Conservation (phyloP, 2,888 invertebrate species). For the Oscheius sp. region DNA sequence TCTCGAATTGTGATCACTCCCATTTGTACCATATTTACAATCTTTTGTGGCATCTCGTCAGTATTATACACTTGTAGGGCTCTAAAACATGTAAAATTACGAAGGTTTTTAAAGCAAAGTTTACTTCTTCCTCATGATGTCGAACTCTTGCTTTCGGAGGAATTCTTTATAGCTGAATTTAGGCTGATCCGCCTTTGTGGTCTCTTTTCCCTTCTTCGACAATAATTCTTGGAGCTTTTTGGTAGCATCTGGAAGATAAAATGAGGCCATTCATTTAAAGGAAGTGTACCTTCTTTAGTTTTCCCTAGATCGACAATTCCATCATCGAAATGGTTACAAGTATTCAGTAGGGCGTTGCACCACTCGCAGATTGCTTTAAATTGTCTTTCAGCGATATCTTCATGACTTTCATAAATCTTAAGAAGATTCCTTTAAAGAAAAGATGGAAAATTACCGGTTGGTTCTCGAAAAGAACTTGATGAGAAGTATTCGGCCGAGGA, state of each 20-base stretch:
- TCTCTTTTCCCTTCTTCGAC: constrained; percentile 5
- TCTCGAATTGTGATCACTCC: constrained; percentile 21
- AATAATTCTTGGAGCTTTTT: constrained; percentile 32
- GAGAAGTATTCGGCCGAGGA: not conserved
- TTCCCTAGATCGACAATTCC: constrained; percentile 46
- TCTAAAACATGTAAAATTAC: not conserved
- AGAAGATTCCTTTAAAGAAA: not conserved
- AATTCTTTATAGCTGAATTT: constrained; percentile 34
- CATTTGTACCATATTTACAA: constrained; percentile 11
- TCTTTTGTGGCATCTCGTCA: constrained; percentile 13
- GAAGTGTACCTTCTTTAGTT: constrained; percentile 43
- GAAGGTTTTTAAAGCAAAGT: not conserved
- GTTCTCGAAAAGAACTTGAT: not conserved
- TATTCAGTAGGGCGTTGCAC: constrained; percentile 46
- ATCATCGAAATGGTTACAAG: constrained; percentile 42
- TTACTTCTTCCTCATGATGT: constrained; percentile 12
- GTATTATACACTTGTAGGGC: constrained; percentile 6
- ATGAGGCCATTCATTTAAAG: not conserved
- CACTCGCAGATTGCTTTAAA: constrained; percentile 46
- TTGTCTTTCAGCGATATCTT: constrained; percentile 35
- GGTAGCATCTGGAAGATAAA: constrained; percentile 31
- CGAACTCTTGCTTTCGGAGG: constrained; percentile 20
- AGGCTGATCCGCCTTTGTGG: not conserved
- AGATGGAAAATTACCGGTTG: not conserved
- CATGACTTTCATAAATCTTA: constrained; percentile 10